phyloP scores from a whole-genome alignment of 2,797 vertebrate genomes.

The Clarias pachynema region DNA sequence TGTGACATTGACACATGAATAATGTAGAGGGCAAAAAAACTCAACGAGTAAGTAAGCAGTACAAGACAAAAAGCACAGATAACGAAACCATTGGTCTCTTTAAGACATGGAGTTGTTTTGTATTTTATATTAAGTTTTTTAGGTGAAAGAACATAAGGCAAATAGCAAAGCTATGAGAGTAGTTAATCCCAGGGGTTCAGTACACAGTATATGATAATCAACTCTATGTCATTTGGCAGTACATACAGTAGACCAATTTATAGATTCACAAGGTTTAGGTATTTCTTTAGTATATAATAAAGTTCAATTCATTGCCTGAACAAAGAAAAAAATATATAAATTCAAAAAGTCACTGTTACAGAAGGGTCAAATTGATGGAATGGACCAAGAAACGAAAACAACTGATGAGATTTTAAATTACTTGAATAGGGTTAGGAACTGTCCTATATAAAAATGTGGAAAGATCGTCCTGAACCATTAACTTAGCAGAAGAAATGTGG shows the following conservation, averaged over 20 bases:
- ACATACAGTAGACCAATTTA: background rate
- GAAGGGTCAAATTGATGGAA: too few species aligned
- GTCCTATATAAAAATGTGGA: too few species aligned
- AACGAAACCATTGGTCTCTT: background rate
- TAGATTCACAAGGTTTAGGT: too few species aligned
- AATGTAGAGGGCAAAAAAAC: constrained; percentile 25
- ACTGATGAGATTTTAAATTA: too few species aligned
- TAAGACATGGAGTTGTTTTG: background rate
- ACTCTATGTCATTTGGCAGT: background rate
- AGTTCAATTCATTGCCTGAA: too few species aligned
- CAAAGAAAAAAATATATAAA: too few species aligned
- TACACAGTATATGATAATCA: background rate
- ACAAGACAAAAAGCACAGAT: constrained; percentile 1
- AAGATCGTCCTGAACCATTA: too few species aligned
- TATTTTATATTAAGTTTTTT: background rate
- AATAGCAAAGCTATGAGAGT: background rate
- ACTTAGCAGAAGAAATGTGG: too few species aligned
- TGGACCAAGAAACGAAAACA: too few species aligned
- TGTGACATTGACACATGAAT: constrained; percentile 42
- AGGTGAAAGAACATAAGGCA: background rate
- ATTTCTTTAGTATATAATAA: too few species aligned
- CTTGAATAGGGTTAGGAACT: too few species aligned
- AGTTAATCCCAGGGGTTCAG: background rate
- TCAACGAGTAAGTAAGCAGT: constrained; percentile 1
- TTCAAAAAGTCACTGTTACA: too few species aligned